Evolutionary conservation across 2,888 invertebrate genomes (phyloP).

Genomic region (Psococerastis gibbosa): DNA sequence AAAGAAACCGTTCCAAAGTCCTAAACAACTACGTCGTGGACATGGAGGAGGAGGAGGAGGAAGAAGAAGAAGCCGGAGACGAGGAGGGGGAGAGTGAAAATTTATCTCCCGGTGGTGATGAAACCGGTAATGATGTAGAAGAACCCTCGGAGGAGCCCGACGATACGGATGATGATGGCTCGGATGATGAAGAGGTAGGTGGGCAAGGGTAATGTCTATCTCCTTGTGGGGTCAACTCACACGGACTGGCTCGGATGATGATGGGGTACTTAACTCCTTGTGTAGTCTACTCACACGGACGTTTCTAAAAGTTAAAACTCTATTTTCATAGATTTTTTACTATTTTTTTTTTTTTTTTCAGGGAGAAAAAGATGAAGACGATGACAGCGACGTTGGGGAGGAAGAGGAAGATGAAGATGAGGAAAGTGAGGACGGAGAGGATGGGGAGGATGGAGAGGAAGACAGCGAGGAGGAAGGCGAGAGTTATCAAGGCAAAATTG

Average conservation of each 20-base stretch:
- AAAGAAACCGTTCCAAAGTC: background rate
- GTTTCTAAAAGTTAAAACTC: slow-evolving; percentile 13
- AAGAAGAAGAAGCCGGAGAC: slow-evolving; percentile 15
- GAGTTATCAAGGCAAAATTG: slow-evolving; percentile 8
- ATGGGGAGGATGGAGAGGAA: slow-evolving; percentile 13
- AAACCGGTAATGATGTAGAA: no score
- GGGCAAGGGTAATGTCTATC: slow-evolving; percentile 12
- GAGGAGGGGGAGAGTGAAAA: slow-evolving; percentile 14
- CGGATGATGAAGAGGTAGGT: slow-evolving; percentile 1
- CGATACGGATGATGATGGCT: background rate
- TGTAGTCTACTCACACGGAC: no score
- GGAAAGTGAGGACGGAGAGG: slow-evolving; percentile 12
- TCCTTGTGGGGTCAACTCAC: no score
- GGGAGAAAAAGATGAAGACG: background rate
- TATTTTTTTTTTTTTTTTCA: background rate
- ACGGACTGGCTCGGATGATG: no score
- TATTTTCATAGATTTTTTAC: no score
- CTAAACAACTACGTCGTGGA: slow-evolving; percentile 12
- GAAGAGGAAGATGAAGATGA: slow-evolving; percentile 6
- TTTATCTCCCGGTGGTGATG: no score
- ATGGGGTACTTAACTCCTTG: no score
- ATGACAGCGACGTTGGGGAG: slow-evolving; percentile 12
- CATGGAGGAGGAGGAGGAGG: slow-evolving; percentile 16
- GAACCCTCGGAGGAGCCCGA: background rate
- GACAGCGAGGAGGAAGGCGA: slow-evolving; percentile 12